Evolutionary conservation across 2,797 vertebrate genomes (phyloP).

Genomic region (Poecilia picta): DNA sequence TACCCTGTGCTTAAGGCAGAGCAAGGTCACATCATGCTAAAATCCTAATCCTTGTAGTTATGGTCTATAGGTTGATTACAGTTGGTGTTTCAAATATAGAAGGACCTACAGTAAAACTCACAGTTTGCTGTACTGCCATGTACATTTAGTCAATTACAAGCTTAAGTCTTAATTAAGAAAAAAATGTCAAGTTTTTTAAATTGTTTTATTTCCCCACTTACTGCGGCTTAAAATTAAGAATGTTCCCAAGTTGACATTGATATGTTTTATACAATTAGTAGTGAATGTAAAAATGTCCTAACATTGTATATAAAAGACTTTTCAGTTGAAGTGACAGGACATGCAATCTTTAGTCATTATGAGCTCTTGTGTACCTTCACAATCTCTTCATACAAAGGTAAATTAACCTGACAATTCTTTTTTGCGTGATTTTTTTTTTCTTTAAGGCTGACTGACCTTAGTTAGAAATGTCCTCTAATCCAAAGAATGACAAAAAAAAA

Average conservation of each 20-base stretch:
- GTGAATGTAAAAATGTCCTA: background rate
- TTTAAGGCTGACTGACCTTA: background rate
- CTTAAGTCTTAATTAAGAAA: background rate
- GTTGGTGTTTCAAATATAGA: background rate
- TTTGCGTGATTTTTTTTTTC: background rate
- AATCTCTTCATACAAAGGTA: background rate
- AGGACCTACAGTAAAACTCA: background rate
- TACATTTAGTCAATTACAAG: background rate
- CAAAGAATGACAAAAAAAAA: background rate
- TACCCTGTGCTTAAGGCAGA: background rate
- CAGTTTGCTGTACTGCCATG: background rate
- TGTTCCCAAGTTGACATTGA: background rate
- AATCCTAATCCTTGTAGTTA: background rate
- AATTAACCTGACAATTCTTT: background rate
- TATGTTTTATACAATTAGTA: background rate
- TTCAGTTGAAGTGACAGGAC: background rate
- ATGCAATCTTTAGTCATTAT: background rate
- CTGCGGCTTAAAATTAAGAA: background rate
- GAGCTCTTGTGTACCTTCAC: background rate
- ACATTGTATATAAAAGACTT: background rate
- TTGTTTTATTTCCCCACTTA: background rate
- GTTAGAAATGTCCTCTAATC: slow-evolving; percentile 9
- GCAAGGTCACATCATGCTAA: background rate
- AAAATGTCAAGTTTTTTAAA: background rate
- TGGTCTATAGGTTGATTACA: background rate